Conservation (phyloP, 1,140 invertebrate genomes). For the Charaxes varanes region DNA sequence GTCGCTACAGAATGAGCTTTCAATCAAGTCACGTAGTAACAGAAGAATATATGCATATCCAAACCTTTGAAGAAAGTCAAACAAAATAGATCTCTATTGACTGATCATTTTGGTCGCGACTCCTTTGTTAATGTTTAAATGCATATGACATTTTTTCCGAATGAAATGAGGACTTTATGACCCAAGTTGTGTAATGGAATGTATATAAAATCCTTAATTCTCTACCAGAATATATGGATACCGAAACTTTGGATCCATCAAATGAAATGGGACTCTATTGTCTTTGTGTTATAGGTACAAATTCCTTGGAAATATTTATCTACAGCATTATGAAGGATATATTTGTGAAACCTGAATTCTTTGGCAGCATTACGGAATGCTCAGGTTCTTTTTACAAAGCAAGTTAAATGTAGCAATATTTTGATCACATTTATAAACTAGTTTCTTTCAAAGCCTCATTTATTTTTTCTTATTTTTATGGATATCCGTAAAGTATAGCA, state of each 20-base stretch:
- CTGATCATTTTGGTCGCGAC: constrained; percentile 4
- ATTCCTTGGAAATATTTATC: no score
- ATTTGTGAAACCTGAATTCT: constrained; percentile 13
- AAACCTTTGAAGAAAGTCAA: constrained; percentile 3
- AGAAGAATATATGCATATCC: background rate
- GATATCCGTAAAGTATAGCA: no score
- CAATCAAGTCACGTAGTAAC: constrained; percentile 35
- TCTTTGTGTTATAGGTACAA: no score
- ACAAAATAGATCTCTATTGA: constrained; percentile 6
- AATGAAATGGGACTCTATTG: no score
- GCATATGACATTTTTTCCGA: constrained; percentile 1
- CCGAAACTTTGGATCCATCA: no score
- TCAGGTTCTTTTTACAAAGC: constrained; percentile 2
- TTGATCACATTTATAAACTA: constrained; percentile 3
- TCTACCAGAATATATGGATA: no score
- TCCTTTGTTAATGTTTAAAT: background rate
- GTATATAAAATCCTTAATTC: no score
- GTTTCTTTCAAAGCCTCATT: no score
- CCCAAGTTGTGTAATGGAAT: constrained; percentile 6
- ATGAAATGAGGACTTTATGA: constrained; percentile 7
- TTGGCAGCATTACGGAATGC: constrained; percentile 1
- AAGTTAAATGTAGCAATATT: constrained; percentile 4
- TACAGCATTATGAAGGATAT: no score
- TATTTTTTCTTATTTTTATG: no score
- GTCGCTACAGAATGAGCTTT: constrained; percentile 38